A percentile compares a stretch with the other conserved stretches of the same genome.
Evolutionary conservation across 1,140 invertebrate species (phyloP).

Genomic region (Trinorchestia longiramus): DNA sequence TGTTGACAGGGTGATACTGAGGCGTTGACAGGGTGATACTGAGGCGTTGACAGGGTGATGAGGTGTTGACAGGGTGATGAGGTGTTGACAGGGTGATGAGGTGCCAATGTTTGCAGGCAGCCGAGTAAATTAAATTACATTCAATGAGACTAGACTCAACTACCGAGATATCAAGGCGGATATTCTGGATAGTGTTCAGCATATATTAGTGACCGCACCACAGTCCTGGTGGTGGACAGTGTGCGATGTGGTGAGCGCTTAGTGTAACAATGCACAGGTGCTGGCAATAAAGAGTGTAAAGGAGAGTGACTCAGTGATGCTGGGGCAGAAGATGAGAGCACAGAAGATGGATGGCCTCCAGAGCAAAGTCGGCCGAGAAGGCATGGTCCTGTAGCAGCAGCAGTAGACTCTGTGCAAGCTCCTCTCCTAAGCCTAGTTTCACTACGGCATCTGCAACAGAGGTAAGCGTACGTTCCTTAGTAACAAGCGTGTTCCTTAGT

Average conservation of each 20-base stretch:
- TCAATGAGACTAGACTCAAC: background rate
- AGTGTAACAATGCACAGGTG: background rate
- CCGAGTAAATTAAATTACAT: background rate
- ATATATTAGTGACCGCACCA: background rate
- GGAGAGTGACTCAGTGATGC: background rate
- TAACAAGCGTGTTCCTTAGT: background rate
- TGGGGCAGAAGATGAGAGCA: background rate
- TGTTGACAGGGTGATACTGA: no score
- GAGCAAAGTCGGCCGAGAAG: background rate
- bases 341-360: background rate
- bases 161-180: background rate
- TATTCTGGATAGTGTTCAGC: background rate
- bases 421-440: background rate
- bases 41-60: no score
- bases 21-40: no score
- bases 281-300: background rate
- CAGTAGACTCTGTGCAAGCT: background rate
- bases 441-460: background rate
- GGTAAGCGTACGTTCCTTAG: background rate
- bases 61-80: no score
- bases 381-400: background rate
- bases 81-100: no score
- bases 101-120: background rate
- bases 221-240: background rate
- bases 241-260: background rate